Base-by-base conservation (phyloP, 2,113 vertebrate species). In the Amphilophus citrinellus region DNA sequence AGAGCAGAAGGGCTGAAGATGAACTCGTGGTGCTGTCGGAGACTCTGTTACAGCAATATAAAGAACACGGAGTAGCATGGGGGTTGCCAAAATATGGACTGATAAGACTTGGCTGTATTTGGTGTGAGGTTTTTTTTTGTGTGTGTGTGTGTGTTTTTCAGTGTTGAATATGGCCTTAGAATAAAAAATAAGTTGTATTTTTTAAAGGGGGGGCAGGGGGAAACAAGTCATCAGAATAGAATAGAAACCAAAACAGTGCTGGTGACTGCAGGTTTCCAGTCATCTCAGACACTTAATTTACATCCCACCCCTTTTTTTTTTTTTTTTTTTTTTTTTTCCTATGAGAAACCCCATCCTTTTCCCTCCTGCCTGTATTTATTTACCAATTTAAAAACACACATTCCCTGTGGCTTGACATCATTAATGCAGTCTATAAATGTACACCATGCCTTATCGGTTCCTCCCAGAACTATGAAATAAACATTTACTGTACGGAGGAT, bases 251-350 rank as follows among this genome's bases (percentile, higher is more conserved):
- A 93, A 93, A 85, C 61, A 80, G 79, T 89, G 87, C 91, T 90
- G 90, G 84, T 93, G 94, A 96, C 96, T 96, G 96, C 96, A 94
- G 96, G 95, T 92, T 94, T 95, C 94, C 95, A 92, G 96, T 96
- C 95, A 81, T 88, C 90, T 86, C 82, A 84, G 76, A 87, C 88
- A 89, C 86, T 88, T 84, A 7, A 37, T 66, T 62, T 27, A 35
- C 61, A 24, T 37, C 15, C 2, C 18, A 7, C 37, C 35, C 35
- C 35, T 2, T 22, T 58, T 37, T 50, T 73, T 62, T 65, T 83
- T 81, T 59, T 88, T 79, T 58, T 37, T 50, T 73, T 62, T 65
- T 83, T 81, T 59, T 88, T 79, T 81, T 80, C 84, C 32, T 87
- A 84, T 83, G 77, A 75, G 50, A 76, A 87, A 71, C 81, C 58